These are phyloP conservation scores for Neomicropteryx cornuta DNA, from an alignment of 1,140 invertebrate species.

Conservation along the genomic window DNA sequence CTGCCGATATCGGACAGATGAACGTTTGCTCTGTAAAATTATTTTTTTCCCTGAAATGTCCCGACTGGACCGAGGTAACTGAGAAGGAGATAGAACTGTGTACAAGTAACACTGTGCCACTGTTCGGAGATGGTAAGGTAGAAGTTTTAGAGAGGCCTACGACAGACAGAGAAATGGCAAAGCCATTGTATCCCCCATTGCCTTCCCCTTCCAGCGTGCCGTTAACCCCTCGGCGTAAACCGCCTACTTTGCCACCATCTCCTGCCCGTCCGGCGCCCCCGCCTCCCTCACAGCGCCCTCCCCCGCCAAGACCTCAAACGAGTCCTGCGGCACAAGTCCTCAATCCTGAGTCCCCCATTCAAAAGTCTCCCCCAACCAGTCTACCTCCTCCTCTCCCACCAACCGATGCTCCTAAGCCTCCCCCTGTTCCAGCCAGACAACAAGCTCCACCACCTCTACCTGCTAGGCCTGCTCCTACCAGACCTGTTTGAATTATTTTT, in stretches of 20 bases:
- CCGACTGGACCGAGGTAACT: slow-evolving; percentile 70
- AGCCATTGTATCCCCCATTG: slow-evolving; percentile 38
- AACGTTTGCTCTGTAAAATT: slow-evolving; percentile 57
- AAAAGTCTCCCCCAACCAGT: slow-evolving; percentile 25
- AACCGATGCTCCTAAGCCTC: slow-evolving; percentile 41
- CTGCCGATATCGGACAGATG: slow-evolving; percentile 40
- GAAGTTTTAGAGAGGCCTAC: slow-evolving; percentile 27
- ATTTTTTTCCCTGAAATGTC: slow-evolving; percentile 67
- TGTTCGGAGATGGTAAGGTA: slow-evolving; percentile 41
- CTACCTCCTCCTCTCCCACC: slow-evolving; percentile 50
- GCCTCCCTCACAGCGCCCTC: slow-evolving; percentile 38
- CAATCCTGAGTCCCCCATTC: slow-evolving; percentile 17
- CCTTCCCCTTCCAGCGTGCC: slow-evolving; percentile 42
- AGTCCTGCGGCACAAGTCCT: slow-evolving; percentile 30
- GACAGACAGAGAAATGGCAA: slow-evolving; percentile 33
- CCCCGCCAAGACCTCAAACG: slow-evolving; percentile 33
- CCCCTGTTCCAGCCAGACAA: slow-evolving; percentile 41
- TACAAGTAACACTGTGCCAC: slow-evolving; percentile 68
- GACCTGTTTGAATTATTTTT: too few species aligned
- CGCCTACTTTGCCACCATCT: slow-evolving; percentile 28
- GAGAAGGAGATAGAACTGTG: slow-evolving; percentile 74
- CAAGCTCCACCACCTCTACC: slow-evolving; percentile 58
- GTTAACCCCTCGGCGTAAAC: slow-evolving; percentile 45
- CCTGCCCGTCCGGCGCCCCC: slow-evolving; percentile 34
- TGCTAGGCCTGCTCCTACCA: slow-evolving; percentile 41